phyloP scores from a whole-genome alignment of 2,113 vertebrate genomes.

The Alouatta palliata region DNA sequence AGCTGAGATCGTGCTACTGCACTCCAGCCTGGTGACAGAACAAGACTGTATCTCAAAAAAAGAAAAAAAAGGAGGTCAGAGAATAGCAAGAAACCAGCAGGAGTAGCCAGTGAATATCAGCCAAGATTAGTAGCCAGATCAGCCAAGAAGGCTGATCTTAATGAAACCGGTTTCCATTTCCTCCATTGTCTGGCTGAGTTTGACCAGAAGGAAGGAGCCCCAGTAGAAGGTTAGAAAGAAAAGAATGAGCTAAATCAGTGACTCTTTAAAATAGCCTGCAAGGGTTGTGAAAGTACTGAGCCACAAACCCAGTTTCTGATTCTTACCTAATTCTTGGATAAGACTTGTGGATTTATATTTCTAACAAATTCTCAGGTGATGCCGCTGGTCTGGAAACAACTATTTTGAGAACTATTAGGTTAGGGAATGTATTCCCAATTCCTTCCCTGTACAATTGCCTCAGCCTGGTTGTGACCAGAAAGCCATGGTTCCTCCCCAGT shows the following conservation, averaged over 20 bases:
- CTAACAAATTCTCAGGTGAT: background rate
- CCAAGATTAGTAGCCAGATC: too few species aligned
- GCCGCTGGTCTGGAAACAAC: background rate
- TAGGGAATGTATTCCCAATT: background rate
- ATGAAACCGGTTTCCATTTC: background rate
- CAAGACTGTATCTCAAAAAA: accelerated
- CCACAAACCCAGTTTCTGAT: background rate
- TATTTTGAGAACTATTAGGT: background rate
- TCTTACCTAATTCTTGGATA: too few species aligned
- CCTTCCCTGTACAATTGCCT: background rate
- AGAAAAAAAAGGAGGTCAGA: background rate
- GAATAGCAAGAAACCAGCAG: background rate
- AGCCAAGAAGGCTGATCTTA: background rate
- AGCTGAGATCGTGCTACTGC: too few species aligned
- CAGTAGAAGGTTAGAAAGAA: background rate
- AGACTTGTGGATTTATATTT: background rate
- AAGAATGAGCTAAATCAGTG: background rate
- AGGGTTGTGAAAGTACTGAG: background rate
- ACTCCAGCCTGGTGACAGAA: too few species aligned
- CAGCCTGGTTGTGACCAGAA: background rate
- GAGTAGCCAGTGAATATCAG: too few species aligned
- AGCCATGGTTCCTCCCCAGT: background rate
- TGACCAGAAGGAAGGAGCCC: background rate
- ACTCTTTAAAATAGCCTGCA: background rate
- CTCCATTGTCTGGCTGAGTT: background rate